Evolutionary conservation across 2,113 vertebrate species (phyloP), one percentile per base, ranked within the genome.

Genomic region (Colistium nudipinnis): DNA sequence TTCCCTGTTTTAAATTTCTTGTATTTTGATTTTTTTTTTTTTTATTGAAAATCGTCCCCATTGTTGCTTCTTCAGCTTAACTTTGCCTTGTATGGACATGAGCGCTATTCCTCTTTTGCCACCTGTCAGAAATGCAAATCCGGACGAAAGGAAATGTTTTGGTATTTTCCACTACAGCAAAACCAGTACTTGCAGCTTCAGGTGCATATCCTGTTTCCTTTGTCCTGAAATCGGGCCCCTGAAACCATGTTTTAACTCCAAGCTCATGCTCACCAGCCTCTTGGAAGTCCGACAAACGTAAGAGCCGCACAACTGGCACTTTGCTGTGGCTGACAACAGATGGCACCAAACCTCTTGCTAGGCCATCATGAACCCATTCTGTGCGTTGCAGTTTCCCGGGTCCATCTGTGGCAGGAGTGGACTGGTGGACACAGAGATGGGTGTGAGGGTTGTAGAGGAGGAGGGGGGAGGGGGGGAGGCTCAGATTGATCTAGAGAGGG

Each of bases 401-500:
- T 70, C 28, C 19, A 10, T 60, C 13, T 49, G 41, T 82, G 84
- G 69, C 76, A 72, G 77, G 78, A 78, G 71, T 60, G 80, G 75
- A 74, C 72, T 41, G 49, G 28, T 20, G 19, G 47, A 68, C 49
- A n/a, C 57, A 57, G 76, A 74, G 72, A 66, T n/a, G 17, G 76
- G 76, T 75, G 45, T 61, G 24, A 6, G 47, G 5, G 25, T 8
- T 17, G 17, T 4, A 16, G 61, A 78, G 63, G 65, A 70, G 73
- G 48, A 60, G 38, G 4, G 39, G 6, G 22, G 0, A 1, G 14
- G 8, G 20, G 66, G 61, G 5, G 47, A 4, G 16, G 51, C 7
- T n/a, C 33, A 56, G 86, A 90, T 85, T 84, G 78, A 88, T 90
- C 88, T 38, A 67, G 84, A 88, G 65, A 67, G 62, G 35, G 11